Conservation (phyloP, 2,113 vertebrate species). For the Neofelis nebulosa region DNA sequence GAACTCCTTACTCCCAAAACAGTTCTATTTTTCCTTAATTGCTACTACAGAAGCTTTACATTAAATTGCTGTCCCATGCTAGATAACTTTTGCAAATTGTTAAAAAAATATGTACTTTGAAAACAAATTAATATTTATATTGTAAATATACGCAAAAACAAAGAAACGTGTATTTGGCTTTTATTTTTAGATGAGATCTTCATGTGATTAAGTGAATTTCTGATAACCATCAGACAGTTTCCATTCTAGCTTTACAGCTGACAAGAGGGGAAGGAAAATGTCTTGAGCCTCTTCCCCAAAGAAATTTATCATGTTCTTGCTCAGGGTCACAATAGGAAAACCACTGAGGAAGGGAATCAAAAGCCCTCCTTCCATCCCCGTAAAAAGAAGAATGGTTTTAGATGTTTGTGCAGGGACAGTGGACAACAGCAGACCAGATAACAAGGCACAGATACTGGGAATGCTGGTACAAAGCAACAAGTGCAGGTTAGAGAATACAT, state of each 20-base stretch:
- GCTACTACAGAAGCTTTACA: constrained; percentile 63
- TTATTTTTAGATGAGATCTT: constrained; percentile 82
- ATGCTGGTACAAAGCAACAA: not conserved
- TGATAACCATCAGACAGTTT: not conserved
- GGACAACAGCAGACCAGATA: not conserved
- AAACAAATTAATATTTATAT: constrained; percentile 88
- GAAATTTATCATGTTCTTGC: not conserved
- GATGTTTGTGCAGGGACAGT: not conserved
- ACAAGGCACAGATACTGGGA: not conserved
- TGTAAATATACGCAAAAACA: constrained; percentile 86
- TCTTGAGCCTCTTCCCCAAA: constrained; percentile 1
- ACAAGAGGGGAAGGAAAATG: not conserved
- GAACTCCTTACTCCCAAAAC: not conserved
- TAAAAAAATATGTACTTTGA: constrained; percentile 85
- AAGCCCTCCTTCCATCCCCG: not conserved
- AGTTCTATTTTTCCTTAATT: constrained; percentile 75
- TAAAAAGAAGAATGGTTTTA: not conserved
- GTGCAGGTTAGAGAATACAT: not conserved
- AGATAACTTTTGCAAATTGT: constrained; percentile 83
- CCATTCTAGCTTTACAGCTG: not conserved
- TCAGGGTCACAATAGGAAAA: not conserved
- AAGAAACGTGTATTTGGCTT: constrained; percentile 82
- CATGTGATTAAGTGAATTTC: not conserved
- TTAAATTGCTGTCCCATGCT: constrained; percentile 71
- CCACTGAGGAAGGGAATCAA: not conserved